These are phyloP conservation scores for Teleogryllus oceanicus DNA, from an alignment of 2,888 invertebrate species.

Conservation along the genomic window DNA sequence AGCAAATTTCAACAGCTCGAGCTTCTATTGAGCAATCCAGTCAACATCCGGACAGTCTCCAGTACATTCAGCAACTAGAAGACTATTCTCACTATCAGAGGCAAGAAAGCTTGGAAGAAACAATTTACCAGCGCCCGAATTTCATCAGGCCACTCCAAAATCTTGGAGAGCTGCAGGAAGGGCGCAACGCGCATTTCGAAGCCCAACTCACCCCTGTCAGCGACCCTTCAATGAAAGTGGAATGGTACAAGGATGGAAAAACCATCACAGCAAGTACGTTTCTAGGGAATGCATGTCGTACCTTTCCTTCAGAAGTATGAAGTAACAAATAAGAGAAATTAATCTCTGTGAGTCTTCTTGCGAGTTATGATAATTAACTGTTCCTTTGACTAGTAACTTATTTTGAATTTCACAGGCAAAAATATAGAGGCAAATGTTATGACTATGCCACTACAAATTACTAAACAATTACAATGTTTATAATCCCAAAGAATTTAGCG, in stretches of 20 bases:
- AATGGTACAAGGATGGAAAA: constrained; percentile 93
- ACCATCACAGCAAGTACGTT: constrained; percentile 84
- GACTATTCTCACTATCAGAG: constrained; percentile 85
- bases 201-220: constrained; percentile 88
- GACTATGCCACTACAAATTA: too few species aligned
- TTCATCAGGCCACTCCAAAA: constrained; percentile 86
- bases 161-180: constrained; percentile 82
- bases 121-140: constrained; percentile 73
- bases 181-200: constrained; percentile 89
- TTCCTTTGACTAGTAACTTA: neutral
- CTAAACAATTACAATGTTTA: too few species aligned
- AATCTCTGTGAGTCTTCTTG: too few species aligned
- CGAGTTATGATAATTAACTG: neutral
- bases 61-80: constrained; percentile 85
- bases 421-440: too few species aligned
- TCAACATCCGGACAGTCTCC: constrained; percentile 88
- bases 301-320: too few species aligned
- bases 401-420: too few species aligned
- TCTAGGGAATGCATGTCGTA: neutral
- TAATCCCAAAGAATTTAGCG: too few species aligned
- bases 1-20: constrained; percentile 52
- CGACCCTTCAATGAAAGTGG: constrained; percentile 89
- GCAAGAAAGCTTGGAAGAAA: constrained; percentile 79
- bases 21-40: constrained; percentile 82
- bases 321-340: too few species aligned